Percentiles rank a stretch among this genome's conserved stretches.
These are phyloP conservation scores for Caenorhabditis drosophilae DNA, from an alignment of 2,888 invertebrate genomes.

Conservation along the genomic window DNA sequence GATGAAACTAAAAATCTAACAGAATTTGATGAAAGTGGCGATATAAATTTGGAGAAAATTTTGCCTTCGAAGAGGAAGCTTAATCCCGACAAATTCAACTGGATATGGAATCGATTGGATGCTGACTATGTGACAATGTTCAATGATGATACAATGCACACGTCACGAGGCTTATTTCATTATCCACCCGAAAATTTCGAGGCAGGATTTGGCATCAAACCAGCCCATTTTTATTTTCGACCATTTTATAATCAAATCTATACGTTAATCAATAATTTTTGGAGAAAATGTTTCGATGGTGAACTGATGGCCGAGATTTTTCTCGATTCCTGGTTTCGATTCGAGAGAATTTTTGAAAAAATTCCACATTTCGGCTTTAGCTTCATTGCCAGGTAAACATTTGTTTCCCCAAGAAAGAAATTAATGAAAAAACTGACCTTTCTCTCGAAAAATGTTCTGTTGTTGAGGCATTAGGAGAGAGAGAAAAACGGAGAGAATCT, in stretches of 20 bases:
- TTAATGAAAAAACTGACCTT: too few relatives aligned
- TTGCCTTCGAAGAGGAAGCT: conserved; percentile 26
- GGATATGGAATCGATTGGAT: conserved; percentile 39
- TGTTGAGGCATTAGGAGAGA: too few relatives aligned
- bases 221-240: conserved; percentile 46
- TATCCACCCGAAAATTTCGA: conserved; percentile 41
- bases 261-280: conserved; percentile 38
- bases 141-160: conserved; percentile 53
- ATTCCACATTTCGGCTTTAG: conserved; percentile 32
- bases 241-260: conserved; percentile 46
- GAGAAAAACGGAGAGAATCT: too few relatives aligned
- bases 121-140: conserved; percentile 42
- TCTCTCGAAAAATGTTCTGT: too few relatives aligned
- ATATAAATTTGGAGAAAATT: conserved; percentile 37
- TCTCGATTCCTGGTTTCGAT: conserved; percentile 40
- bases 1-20: conserved; percentile 15
- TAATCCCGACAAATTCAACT: conserved; percentile 34
- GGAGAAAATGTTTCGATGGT: conserved; percentile 45
- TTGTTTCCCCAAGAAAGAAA: too few relatives aligned
- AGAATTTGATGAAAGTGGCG: conserved; percentile 19
- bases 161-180: conserved; percentile 44
- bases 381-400: conserved; percentile 41
- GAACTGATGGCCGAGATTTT: conserved; percentile 35
- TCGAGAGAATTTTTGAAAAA: conserved; percentile 19
- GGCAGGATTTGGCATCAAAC: conserved; percentile 31